Evolutionary conservation across 2,797 vertebrate genomes (phyloP).

Genomic region (Limnodromus scolopaceus): DNA sequence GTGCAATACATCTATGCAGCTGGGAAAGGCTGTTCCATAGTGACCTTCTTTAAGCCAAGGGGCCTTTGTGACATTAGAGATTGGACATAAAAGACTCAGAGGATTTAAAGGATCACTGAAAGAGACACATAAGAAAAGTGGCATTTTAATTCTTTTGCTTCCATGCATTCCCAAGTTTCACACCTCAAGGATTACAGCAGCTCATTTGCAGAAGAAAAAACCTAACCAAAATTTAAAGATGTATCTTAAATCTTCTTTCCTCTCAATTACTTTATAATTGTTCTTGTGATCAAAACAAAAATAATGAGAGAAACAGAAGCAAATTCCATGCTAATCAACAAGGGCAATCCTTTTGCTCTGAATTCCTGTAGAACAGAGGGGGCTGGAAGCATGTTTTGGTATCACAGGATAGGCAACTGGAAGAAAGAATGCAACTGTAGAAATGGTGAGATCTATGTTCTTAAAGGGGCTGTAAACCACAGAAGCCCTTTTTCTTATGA

Average conservation of each 20-base stretch:
- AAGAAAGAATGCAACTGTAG: background rate
- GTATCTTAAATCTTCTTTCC: background rate
- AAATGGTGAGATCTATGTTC: background rate
- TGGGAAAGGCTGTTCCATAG: background rate
- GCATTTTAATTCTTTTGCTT: background rate
- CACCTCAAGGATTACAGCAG: background rate
- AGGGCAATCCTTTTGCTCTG: background rate
- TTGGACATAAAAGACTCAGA: background rate
- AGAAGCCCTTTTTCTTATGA: background rate
- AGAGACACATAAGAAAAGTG: background rate
- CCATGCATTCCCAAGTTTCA: background rate
- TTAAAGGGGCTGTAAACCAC: background rate
- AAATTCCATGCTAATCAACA: background rate
- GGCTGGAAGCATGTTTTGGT: background rate
- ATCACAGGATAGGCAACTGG: background rate
- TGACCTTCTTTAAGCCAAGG: background rate
- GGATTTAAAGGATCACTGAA: background rate
- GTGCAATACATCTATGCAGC: background rate
- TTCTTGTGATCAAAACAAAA: background rate
- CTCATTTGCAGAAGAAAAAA: background rate
- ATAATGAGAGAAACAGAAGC: background rate
- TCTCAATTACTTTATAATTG: background rate
- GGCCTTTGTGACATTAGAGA: background rate
- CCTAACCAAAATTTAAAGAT: background rate
- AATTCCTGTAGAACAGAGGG: background rate